Percentiles rank a stretch among this genome's conserved stretches.
Evolutionary conservation across 2,888 invertebrate genomes (phyloP).

Genomic region (Drosophila borealis): DNA sequence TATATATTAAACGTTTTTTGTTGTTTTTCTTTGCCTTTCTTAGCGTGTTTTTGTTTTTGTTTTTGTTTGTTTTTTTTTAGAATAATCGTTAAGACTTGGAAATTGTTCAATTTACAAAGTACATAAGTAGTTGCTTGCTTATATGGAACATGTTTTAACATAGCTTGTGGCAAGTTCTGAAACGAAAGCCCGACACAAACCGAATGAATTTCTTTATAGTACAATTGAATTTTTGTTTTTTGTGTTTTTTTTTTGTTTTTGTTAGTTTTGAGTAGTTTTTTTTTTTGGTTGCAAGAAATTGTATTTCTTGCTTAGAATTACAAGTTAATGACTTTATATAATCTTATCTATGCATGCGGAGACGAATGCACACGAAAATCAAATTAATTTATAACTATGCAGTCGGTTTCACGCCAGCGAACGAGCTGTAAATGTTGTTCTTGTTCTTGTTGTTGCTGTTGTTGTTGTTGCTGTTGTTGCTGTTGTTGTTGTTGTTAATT

Average conservation of each 20-base stretch:
- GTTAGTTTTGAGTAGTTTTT: constrained; percentile 35
- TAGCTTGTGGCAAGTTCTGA: constrained; percentile 15
- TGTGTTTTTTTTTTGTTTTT: constrained; percentile 6
- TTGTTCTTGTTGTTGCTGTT: constrained; percentile 5
- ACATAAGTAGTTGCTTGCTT: constrained; percentile 47
- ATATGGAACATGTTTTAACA: constrained; percentile 48
- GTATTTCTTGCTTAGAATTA: constrained; percentile 64
- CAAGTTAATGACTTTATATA: constrained; percentile 52
- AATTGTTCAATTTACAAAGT: constrained; percentile 63
- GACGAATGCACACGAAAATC: constrained; percentile 15
- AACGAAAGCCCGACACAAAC: constrained; percentile 20
- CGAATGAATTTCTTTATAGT: constrained; percentile 24
- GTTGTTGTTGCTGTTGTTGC: background rate
- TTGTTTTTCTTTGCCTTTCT: constrained; percentile 3
- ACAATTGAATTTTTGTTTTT: constrained; percentile 19
- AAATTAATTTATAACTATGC: constrained; percentile 43
- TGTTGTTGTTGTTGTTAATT: constrained; percentile 13
- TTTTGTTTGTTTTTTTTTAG: constrained; percentile 6
- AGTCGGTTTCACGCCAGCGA: constrained; percentile 49
- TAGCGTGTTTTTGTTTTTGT: background rate
- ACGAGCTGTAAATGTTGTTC: constrained; percentile 28
- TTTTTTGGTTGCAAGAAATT: constrained; percentile 78
- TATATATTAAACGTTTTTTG: constrained; percentile 23
- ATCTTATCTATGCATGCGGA: constrained; percentile 34
- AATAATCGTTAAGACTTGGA: constrained; percentile 58